phyloP scores from a whole-genome alignment of 2,888 invertebrate species.

The Caenorhabditis uteleia region DNA sequence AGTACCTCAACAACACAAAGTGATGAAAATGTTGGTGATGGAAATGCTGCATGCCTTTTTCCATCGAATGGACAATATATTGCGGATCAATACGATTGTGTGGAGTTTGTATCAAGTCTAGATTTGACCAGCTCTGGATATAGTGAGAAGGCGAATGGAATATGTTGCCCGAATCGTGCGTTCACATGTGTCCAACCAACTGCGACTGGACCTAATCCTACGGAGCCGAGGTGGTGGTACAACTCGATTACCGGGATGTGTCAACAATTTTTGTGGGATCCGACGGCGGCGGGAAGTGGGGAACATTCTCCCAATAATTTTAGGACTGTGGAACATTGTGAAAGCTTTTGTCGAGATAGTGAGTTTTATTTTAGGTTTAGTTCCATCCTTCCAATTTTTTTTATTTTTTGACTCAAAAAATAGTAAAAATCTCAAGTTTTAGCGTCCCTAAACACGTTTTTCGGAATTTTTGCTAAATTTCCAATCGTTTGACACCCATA shows the following conservation, averaged over 20 bases:
- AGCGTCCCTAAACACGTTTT: too few relatives aligned
- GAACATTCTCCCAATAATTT: conserved; percentile 62
- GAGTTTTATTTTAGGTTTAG: too few relatives aligned
- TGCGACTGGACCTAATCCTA: conserved; percentile 60
- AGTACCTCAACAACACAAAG: conserved; percentile 48
- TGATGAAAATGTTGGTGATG: conserved; percentile 53
- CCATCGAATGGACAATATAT: conserved; percentile 57
- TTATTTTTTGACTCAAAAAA: too few relatives aligned
- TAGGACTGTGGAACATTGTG: conserved; percentile 57
- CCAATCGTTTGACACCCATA: too few relatives aligned
- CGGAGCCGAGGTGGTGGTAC: conserved; percentile 60
- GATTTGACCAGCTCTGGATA: conserved; percentile 56
- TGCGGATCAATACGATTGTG: conserved; percentile 59
- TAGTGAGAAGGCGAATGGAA: conserved; percentile 56
- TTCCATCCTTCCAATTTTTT: neutral
- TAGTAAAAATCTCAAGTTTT: too few relatives aligned
- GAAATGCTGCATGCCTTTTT: conserved; percentile 53
- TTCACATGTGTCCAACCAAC: conserved; percentile 60
- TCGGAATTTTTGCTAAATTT: too few relatives aligned
- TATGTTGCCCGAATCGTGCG: conserved; percentile 59
- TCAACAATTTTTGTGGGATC: conserved; percentile 62
- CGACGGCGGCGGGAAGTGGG: conserved; percentile 50
- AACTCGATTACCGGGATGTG: conserved; percentile 55
- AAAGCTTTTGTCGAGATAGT: conserved; percentile 57
- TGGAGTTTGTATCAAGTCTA: conserved; percentile 55